Evolutionary conservation across 2,888 invertebrate genomes (phyloP).

Genomic region (Herminia tarsipennalis): DNA sequence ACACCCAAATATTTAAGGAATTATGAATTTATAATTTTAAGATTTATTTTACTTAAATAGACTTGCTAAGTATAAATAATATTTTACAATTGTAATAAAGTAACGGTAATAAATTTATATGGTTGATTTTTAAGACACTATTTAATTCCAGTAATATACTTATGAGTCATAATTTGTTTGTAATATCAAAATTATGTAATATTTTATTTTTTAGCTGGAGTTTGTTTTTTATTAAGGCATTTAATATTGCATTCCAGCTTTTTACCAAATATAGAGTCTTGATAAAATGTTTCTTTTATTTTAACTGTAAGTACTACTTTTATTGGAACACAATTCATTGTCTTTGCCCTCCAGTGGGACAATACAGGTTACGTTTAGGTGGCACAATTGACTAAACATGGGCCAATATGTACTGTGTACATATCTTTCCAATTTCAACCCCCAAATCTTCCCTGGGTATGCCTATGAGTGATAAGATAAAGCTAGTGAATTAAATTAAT

Average conservation of each 20-base stretch:
- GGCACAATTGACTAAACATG: too few relatives aligned
- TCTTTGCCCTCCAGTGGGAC: too few relatives aligned
- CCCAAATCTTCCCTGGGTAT: too few relatives aligned
- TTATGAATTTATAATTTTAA: constrained; percentile 49
- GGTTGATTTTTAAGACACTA: constrained; percentile 16
- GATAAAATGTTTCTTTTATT: constrained; percentile 45
- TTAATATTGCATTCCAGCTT: constrained; percentile 82
- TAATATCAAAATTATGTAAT: constrained; percentile 35
- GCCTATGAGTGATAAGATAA: too few relatives aligned
- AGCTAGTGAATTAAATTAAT: too few relatives aligned
- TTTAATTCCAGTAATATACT: constrained; percentile 34
- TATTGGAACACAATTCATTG: too few relatives aligned
- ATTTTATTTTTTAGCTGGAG: constrained; percentile 42
- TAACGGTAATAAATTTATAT: constrained; percentile 7
- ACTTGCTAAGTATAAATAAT: constrained; percentile 42
- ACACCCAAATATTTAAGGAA: constrained; percentile 31
- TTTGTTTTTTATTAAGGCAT: constrained; percentile 64
- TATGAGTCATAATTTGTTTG: constrained; percentile 17
- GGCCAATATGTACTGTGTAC: too few relatives aligned
- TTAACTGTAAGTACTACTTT: background rate
- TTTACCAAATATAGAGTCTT: constrained; percentile 74
- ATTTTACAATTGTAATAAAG: constrained; percentile 35
- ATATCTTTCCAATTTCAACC: too few relatives aligned
- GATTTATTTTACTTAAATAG: constrained; percentile 45
- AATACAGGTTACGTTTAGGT: too few relatives aligned